These are phyloP conservation scores for Luehdorfia chinensis DNA, from an alignment of 1,140 invertebrate species.

Conservation along the genomic window DNA sequence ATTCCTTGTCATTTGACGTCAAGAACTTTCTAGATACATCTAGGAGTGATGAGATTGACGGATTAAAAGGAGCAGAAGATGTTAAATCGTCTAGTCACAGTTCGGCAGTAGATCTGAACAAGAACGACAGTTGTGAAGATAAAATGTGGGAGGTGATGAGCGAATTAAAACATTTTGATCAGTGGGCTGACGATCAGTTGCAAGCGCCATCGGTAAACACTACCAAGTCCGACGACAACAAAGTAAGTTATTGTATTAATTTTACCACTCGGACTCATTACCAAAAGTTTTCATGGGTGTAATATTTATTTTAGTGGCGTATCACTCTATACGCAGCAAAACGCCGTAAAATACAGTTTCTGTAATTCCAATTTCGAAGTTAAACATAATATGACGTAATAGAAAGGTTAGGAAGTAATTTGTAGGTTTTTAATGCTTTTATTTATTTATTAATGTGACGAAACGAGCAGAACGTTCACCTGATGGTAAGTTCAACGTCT, in stretches of 20 bases:
- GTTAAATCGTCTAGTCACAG: constrained; percentile 38
- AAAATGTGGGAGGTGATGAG: constrained; percentile 66
- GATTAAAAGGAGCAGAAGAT: constrained; percentile 27
- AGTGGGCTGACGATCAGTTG: constrained; percentile 66
- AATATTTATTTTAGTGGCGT: background rate
- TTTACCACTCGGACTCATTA: too few species aligned
- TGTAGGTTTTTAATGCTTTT: too few species aligned
- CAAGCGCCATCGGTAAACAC: constrained; percentile 38
- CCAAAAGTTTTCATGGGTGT: background rate
- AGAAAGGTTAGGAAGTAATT: too few species aligned
- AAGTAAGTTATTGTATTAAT: constrained; percentile 36
- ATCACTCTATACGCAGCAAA: too few species aligned
- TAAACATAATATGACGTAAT: too few species aligned
- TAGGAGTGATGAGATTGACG: constrained; percentile 50
- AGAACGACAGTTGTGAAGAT: constrained; percentile 42
- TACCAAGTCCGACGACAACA: constrained; percentile 55
- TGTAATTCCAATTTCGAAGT: too few species aligned
- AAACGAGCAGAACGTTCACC: too few species aligned
- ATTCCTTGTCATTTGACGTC: constrained; percentile 52
- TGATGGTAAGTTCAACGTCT: too few species aligned
- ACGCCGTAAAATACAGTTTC: too few species aligned
- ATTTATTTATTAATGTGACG: too few species aligned
- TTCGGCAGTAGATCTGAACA: constrained; percentile 25
- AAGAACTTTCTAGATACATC: constrained; percentile 44
- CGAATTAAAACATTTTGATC: constrained; percentile 59